These are phyloP conservation scores for Bubo bubo DNA, from an alignment of 2,113 vertebrate species.

Conservation along the genomic window DNA sequence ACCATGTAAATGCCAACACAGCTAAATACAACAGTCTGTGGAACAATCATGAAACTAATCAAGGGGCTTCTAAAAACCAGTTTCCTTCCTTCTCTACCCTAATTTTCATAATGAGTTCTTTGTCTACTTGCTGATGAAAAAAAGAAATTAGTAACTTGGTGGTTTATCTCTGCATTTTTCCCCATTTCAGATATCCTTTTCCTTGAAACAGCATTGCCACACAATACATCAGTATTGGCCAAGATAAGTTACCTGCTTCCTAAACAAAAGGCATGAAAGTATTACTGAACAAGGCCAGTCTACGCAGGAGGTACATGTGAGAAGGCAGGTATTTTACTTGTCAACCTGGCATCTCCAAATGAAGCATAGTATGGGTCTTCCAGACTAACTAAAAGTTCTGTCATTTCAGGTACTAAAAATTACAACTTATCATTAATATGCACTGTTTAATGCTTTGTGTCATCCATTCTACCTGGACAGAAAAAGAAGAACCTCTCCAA, in stretches of 20 bases:
- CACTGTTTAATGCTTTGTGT: neutral
- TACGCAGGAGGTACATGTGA: fast-evolving
- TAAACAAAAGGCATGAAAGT: neutral
- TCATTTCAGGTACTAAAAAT: neutral
- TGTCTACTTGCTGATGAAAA: neutral
- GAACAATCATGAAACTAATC: conserved; percentile 1
- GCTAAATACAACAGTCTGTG: neutral
- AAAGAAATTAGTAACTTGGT: neutral
- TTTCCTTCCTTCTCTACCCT: neutral
- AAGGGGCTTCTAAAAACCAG: neutral
- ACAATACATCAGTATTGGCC: neutral
- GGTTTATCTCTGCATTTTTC: neutral
- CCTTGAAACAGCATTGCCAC: neutral
- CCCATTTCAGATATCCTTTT: neutral
- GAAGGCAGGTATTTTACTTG: neutral
- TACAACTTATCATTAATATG: neutral
- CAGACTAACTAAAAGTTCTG: neutral
- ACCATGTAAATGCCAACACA: neutral
- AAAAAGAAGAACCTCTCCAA: neutral
- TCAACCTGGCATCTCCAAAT: neutral
- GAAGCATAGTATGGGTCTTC: neutral
- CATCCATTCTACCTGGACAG: neutral
- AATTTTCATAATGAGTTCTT: neutral
- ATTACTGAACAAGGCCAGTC: neutral
- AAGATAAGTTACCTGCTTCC: neutral